These are phyloP conservation scores for Tachuris rubrigastra DNA, from an alignment of 2,113 vertebrate species.

Conservation along the genomic window DNA sequence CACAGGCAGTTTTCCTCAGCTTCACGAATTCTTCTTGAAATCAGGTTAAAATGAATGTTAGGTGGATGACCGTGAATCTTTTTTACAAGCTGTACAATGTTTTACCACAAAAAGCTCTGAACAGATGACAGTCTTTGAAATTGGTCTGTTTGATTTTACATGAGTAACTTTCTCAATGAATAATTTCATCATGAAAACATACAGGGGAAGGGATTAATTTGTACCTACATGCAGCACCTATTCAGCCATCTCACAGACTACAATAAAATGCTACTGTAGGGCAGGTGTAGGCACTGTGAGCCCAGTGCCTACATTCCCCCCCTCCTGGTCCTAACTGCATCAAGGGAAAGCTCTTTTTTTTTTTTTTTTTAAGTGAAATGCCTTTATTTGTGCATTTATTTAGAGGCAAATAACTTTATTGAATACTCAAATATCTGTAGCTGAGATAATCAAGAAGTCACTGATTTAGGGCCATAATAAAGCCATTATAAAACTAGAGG, in stretches of 20 bases:
- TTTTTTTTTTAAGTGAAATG: rapidly evolving
- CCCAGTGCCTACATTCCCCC: neutral
- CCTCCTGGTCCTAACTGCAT: rapidly evolving
- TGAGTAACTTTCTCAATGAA: neutral
- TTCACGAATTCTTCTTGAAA: neutral
- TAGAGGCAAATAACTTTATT: neutral
- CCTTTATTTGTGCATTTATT: neutral
- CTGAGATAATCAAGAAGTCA: neutral
- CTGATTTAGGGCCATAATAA: neutral
- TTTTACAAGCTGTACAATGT: neutral
- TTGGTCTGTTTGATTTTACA: neutral
- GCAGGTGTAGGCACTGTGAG: neutral
- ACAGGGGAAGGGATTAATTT: neutral
- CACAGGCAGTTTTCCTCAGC: neutral
- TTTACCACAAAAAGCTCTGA: neutral
- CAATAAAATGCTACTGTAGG: neutral
- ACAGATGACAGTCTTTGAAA: neutral
- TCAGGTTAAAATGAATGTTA: neutral
- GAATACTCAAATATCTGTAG: neutral
- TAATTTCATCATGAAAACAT: neutral
- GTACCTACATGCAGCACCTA: neutral
- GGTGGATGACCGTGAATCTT: neutral
- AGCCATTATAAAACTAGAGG: neutral
- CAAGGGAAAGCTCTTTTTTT: neutral
- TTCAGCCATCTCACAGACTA: neutral